phyloP scores from a whole-genome alignment of 2,113 vertebrate genomes.

The Ceyx margarethae region DNA sequence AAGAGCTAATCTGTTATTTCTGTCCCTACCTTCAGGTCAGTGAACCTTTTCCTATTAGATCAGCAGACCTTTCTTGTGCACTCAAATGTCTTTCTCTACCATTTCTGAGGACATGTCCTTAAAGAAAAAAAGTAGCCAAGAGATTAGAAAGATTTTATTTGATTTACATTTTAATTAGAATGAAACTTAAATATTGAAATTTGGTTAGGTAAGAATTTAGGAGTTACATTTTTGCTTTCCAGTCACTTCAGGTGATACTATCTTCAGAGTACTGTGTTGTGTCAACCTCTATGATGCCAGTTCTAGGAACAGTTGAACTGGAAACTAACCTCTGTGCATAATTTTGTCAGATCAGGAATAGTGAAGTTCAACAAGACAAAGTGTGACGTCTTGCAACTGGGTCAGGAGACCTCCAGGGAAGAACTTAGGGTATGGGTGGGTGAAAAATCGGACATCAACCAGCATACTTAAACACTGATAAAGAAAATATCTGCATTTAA shows the following conservation, averaged over 20 bases:
- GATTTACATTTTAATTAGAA: not conserved
- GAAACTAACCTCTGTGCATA: not conserved
- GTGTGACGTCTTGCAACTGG: no score
- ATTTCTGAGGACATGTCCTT: no score
- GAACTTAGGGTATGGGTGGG: no score
- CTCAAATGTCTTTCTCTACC: no score
- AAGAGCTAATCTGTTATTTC: no score
- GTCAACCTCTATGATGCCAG: not conserved
- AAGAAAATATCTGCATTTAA: not conserved
- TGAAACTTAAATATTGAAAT: not conserved
- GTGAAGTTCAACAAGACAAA: no score
- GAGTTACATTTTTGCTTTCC: not conserved
- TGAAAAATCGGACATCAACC: no score
- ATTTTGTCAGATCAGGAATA: not conserved
- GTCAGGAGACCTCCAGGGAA: no score
- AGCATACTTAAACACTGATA: not conserved
- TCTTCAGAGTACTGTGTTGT: not conserved
- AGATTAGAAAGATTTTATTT: not conserved
- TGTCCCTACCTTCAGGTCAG: no score
- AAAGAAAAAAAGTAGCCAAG: not conserved
- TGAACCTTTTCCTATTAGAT: no score
- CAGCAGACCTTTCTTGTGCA: no score
- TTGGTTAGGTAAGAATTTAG: not conserved
- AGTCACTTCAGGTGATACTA: not conserved
- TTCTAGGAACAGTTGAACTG: not conserved